phyloP scores from a whole-genome alignment of 2,113 vertebrate genomes.

The Festucalex cinctus region DNA sequence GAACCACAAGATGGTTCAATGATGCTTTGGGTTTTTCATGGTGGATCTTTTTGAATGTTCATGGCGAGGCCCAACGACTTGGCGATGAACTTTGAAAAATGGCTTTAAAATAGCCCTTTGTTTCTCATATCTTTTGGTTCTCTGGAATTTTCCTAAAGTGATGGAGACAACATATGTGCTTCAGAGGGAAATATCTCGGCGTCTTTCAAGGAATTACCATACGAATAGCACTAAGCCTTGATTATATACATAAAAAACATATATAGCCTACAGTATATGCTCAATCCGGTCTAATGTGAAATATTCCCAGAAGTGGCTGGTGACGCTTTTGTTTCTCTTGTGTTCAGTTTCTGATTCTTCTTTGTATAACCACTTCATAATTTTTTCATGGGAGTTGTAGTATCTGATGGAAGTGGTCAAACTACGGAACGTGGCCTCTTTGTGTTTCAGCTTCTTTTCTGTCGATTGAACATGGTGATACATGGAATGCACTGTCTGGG shows the following conservation, averaged over 20 bases:
- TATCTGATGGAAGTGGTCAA: background rate
- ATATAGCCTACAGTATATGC: too few species aligned
- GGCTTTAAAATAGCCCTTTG: background rate
- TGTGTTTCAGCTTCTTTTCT: conserved; percentile 1
- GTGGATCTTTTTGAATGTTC: background rate
- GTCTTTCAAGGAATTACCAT: background rate
- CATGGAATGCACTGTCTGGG: background rate
- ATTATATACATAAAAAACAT: background rate
- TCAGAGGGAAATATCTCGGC: background rate
- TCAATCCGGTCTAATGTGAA: background rate
- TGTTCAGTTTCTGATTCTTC: background rate
- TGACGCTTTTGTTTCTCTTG: background rate
- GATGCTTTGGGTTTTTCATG: background rate
- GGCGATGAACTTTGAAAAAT: background rate
- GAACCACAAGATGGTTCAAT: background rate
- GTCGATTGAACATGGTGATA: conserved; percentile 6
- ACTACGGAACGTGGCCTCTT: background rate
- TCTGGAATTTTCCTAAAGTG: background rate
- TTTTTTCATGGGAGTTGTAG: background rate
- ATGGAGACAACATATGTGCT: background rate
- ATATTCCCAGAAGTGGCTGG: background rate
- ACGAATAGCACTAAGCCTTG: background rate
- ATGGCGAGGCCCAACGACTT: background rate
- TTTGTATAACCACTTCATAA: background rate
- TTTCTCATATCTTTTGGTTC: background rate